phyloP scores from a whole-genome alignment of 2,888 invertebrate species.

The Chrysolina oricalcia region DNA sequence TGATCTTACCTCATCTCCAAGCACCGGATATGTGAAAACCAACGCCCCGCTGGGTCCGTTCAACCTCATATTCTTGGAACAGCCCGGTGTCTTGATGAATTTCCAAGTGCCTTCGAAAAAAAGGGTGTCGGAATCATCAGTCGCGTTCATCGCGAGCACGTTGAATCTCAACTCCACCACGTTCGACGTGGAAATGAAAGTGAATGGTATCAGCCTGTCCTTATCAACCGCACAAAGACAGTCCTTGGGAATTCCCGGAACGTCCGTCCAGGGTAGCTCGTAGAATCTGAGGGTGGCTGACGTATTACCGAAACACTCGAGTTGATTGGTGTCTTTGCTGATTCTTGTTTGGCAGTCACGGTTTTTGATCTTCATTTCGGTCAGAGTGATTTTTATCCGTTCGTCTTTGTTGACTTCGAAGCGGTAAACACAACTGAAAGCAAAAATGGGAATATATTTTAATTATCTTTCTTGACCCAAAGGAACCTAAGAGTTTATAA shows the following conservation, averaged over 20 bases:
- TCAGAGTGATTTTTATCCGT: conserved; percentile 83
- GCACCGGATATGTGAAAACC: conserved; percentile 72
- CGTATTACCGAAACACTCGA: conserved; percentile 82
- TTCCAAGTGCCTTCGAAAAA: conserved; percentile 90
- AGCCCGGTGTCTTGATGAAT: conserved; percentile 82
- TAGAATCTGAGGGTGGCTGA: conserved; percentile 78
- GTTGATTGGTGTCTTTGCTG: conserved; percentile 80
- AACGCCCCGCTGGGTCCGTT: conserved; percentile 87
- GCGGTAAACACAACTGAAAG: conserved; percentile 86
- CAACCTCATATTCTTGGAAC: conserved; percentile 81
- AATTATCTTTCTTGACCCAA: too few species aligned
- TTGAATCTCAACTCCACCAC: conserved; percentile 88
- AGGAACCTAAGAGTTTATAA: too few species aligned
- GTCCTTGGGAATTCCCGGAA: conserved; percentile 83
- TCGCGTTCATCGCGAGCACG: conserved; percentile 87
- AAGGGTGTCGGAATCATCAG: conserved; percentile 89
- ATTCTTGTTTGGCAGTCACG: conserved; percentile 76
- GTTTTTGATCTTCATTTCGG: conserved; percentile 77
- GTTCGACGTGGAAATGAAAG: conserved; percentile 84
- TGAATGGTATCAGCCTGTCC: conserved; percentile 76
- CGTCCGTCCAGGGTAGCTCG: conserved; percentile 83
- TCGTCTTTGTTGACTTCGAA: conserved; percentile 91
- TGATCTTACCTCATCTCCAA: conserved; percentile 65
- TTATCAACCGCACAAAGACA: conserved; percentile 82
- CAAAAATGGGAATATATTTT: conserved; percentile 22